Percentiles rank a stretch among this genome's conserved stretches.
phyloP scores from a whole-genome alignment of 2,888 invertebrate species.

The Geotrupes spiniger region DNA sequence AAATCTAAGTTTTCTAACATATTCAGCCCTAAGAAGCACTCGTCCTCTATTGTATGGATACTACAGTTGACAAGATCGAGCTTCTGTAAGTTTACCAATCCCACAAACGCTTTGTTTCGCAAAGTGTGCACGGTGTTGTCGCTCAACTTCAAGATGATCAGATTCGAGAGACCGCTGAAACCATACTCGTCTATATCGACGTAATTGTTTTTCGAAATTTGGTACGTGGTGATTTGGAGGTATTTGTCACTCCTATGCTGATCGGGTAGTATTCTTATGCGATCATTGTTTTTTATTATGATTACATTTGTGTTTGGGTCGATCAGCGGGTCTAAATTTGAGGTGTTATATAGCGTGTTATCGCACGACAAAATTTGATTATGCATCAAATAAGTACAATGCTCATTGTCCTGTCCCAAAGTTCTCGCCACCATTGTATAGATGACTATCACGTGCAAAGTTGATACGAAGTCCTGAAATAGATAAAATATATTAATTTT shows the following conservation, averaged over 20 bases:
- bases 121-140: slow-evolving; percentile 24
- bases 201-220: slow-evolving; percentile 17
- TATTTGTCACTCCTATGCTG: slow-evolving; percentile 18
- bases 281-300: too few species aligned
- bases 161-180: slow-evolving; percentile 22
- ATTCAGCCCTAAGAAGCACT: slow-evolving; percentile 24
- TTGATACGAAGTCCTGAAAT: too few species aligned
- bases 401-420: too few species aligned
- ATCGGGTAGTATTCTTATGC: too few species aligned
- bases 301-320: too few species aligned
- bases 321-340: too few species aligned
- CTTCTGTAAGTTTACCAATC: slow-evolving; percentile 21
- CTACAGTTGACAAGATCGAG: slow-evolving; percentile 28
- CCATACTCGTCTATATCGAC: slow-evolving; percentile 21
- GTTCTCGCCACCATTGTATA: too few species aligned
- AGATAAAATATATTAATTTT: too few species aligned
- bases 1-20: slow-evolving; percentile 28
- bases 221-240: slow-evolving; percentile 25
- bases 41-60: slow-evolving; percentile 22
- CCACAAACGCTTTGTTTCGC: slow-evolving; percentile 23
- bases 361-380: too few species aligned
- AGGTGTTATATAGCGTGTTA: too few species aligned
- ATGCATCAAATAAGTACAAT: too few species aligned
- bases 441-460: too few species aligned
- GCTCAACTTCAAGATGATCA: slow-evolving; percentile 27